Evolutionary conservation across 2,113 vertebrate species (phyloP), one percentile per base, ranked within the genome.

Genomic region (Epinephelus fuscoguttatus): DNA sequence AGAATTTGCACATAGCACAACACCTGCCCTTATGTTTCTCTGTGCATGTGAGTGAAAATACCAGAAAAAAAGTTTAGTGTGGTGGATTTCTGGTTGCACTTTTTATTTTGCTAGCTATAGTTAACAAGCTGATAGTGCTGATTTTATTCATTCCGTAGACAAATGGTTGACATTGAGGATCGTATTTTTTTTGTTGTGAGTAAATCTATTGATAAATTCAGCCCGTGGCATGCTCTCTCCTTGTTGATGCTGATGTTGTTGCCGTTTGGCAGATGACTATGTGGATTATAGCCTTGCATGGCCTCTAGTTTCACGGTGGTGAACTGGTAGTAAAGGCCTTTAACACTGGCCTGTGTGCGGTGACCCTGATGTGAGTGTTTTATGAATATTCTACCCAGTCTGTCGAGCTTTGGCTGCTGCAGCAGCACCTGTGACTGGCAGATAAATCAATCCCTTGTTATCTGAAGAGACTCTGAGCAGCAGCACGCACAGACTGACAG

Each of bases 281-380:
- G 45, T 25, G 76, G 66, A 70, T 62, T 42, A 27, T 40, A 30
- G 33, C 57, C n/a, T 17, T 12, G 57, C n/a, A 17, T 40, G 30
- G 33, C n/a, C n/a, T 70, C 57, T 21, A 3, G n/a, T 52, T 70
- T 70, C 30, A 62, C 4, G 0, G 30, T 40, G 47, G 56, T 61
- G 12, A 52, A 25, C 66, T 19, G 6, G 53, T 59, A 12, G 45
- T 60, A 42, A 61, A 53, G 61, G 49, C n/a, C 66, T 23, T 21
- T 52, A 21, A 30, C 47, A 14, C 19, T 0, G 3, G 33, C 30
- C 14, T 42, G 30, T 5, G 56, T 70, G 67, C 25, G 21, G 30
- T 53, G 49, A 61, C 69, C 76, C 64, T 59, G 27, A 19, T 61
- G 27, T n/a, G 21, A 50, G n/a, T 60, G 66, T 61, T 62, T 42